Base-by-base conservation (phyloP, 2,113 vertebrate species). In the Ctenomys sociabilis region DNA sequence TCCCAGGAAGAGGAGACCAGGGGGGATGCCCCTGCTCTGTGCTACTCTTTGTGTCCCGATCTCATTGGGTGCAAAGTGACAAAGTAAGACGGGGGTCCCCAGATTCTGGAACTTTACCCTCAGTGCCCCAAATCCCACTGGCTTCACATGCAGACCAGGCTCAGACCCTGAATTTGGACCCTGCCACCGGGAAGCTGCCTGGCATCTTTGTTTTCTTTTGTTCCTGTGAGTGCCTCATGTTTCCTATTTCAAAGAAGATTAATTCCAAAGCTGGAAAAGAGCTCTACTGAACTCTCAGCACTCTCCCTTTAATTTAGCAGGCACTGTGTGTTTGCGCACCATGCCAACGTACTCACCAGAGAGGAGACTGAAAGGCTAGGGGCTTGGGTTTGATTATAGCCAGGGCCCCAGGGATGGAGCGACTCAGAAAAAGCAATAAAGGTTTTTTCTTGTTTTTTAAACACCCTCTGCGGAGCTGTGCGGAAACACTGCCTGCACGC, bases 401-500 rank as follows among this genome's bases (percentile, higher is more conserved):
- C 83, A 45, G 87, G 92, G 30, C 59, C 52, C 61, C 1, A 7
- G 81, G 80, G 90, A 88, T 45, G 0, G 24, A 35, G 80, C 66
- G 11, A 4, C 94, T 86, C 73, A 8, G 49, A 75, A 57, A 64
- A 45, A 78, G 84, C 10, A n/a, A 93, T 85, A 92, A 96, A 95
- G 82, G 1, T 32, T 13, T 40, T 28, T 70, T 43, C 14, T 72
- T 57, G 21, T 40, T 45, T 35, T 17, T 21, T 35, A 78, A 37
- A 70, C 66, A 12, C 82, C 96, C 96, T 98, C 97, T 90, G 61
- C 94, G 93, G 98, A 93, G 97, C 98, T 98, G 98, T 97, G 98
- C 98, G 98, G 98, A 98, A 98, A 99, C 98, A 98, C 98, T 98
- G 98, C 98, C 98, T 98, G 98, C 96, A 96, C 98, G 98, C 98